Percentiles rank a stretch among this genome's conserved stretches.
These are phyloP conservation scores for Chymomyza fuscimana DNA, from an alignment of 2,888 invertebrate species.

Conservation along the genomic window DNA sequence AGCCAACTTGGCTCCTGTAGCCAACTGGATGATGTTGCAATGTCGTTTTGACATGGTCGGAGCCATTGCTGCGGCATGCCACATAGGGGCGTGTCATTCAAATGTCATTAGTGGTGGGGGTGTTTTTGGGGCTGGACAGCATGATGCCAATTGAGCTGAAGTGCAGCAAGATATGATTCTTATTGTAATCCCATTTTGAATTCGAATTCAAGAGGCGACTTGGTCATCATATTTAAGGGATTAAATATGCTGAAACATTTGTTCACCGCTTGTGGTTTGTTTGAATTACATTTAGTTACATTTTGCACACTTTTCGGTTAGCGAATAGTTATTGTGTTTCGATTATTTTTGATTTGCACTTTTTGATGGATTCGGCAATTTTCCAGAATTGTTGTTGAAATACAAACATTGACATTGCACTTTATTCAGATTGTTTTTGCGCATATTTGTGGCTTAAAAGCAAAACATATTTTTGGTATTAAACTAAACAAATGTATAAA, in stretches of 20 bases:
- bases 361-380: conserved; percentile 53
- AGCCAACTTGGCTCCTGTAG: conserved; percentile 49
- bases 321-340: conserved; percentile 62
- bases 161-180: conserved; percentile 15
- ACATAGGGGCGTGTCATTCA: conserved; percentile 55
- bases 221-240: not conserved
- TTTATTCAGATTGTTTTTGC: not conserved
- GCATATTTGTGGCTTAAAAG: conserved; percentile 3
- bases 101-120: conserved; percentile 64
- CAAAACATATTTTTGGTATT: conserved; percentile 15
- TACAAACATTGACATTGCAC: not conserved
- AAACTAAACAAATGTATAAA: conserved; percentile 61
- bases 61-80: conserved; percentile 1
- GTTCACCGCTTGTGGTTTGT: not conserved
- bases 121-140: not conserved
- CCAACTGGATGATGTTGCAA: conserved; percentile 17
- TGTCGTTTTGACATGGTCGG: not conserved
- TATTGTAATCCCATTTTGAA: not conserved
- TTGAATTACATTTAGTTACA: conserved; percentile 7
- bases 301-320: conserved; percentile 43
- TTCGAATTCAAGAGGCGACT: not conserved
- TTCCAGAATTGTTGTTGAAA: not conserved
- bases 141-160: conserved; percentile 8
- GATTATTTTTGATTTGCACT: conserved; percentile 58
- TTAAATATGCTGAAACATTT: not conserved